A percentile compares a stretch with the other conserved stretches of the same genome.
Conservation (phyloP, 1,140 invertebrate species). For the Cyclina sinensis region DNA sequence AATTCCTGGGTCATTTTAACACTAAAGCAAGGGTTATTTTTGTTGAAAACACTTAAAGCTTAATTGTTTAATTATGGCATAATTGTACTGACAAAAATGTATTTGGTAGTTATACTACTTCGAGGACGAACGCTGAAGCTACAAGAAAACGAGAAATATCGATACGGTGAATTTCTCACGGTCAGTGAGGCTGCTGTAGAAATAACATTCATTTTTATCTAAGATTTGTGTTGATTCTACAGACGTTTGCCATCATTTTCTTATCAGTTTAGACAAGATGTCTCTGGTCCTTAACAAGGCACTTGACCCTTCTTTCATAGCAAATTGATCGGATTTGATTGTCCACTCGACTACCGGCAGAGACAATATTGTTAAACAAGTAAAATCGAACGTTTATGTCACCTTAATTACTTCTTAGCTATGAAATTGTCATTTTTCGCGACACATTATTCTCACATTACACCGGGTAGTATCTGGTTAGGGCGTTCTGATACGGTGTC, state of each 20-base stretch:
- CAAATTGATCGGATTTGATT: conserved; percentile 6
- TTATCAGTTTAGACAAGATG: conserved; percentile 31
- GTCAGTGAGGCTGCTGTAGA: neutral
- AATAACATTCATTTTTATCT: conserved; percentile 17
- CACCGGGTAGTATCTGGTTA: neutral
- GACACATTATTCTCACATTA: conserved; percentile 51
- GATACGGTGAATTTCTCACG: conserved; percentile 7
- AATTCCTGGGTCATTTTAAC: too few species aligned
- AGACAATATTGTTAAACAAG: conserved; percentile 45
- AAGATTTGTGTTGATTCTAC: neutral
- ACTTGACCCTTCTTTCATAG: conserved; percentile 43
- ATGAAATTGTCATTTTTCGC: conserved; percentile 54
- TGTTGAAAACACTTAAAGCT: too few species aligned
- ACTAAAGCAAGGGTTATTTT: too few species aligned
- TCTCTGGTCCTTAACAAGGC: neutral
- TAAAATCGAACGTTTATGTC: conserved; percentile 63
- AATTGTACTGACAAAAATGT: too few species aligned
- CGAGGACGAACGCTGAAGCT: too few species aligned
- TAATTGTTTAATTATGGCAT: too few species aligned
- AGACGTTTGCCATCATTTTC: conserved; percentile 29
- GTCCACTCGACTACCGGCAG: neutral
- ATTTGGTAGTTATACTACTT: too few species aligned
- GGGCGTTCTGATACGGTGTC: neutral
- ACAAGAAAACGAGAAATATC: neutral
- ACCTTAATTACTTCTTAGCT: conserved; percentile 43